These are phyloP conservation scores for Hypanus sabinus DNA, from an alignment of 2,113 vertebrate genomes.

Conservation along the genomic window DNA sequence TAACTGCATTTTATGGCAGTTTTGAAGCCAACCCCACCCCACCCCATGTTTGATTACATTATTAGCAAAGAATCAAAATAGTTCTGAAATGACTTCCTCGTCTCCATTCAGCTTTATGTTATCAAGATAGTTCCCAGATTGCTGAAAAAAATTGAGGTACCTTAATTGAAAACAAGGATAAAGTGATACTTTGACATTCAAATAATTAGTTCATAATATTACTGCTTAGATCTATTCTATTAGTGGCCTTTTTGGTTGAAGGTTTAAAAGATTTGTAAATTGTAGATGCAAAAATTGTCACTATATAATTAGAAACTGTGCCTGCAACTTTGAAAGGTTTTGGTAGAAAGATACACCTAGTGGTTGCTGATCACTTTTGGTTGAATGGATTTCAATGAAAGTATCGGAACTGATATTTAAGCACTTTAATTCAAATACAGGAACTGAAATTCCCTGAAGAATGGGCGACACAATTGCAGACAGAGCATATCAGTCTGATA, in stretches of 20 bases:
- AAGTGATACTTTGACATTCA: not conserved
- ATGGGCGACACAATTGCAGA: not conserved
- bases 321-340: not conserved
- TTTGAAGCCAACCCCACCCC: too few species aligned
- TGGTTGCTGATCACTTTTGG: too few species aligned
- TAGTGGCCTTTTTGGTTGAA: not conserved
- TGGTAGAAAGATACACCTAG: too few species aligned
- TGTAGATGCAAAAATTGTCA: not conserved
- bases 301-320: not conserved
- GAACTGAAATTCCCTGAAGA: not conserved
- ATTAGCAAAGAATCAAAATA: not conserved
- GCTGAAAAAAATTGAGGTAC: not conserved
- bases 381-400: not conserved
- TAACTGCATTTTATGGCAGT: too few species aligned
- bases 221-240: not conserved
- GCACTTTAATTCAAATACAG: not conserved
- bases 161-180: not conserved
- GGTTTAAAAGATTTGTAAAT: not conserved
- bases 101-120: not conserved
- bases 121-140: too few species aligned
- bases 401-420: not conserved
- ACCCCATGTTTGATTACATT: not conserved
- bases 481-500: not conserved
- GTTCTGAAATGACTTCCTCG: not conserved
- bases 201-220: not conserved